Evolutionary conservation across 1,140 invertebrate genomes (phyloP), one percentile per base, ranked within the genome.

Genomic region (Colletes gigas): DNA sequence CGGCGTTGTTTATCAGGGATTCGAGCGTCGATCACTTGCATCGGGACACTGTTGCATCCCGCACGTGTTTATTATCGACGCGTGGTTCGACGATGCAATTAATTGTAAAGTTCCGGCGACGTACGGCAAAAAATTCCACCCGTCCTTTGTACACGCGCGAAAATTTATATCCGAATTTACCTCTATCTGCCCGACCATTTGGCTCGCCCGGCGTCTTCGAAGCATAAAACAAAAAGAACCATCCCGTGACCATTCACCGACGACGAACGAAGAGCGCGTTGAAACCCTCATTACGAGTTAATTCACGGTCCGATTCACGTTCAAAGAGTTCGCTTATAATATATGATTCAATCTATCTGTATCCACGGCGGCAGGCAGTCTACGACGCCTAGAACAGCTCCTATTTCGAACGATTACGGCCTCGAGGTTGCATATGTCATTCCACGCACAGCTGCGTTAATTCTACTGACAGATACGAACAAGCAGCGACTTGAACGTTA

Each of bases 311-410:
- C 21, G 47, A 44, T 30, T 21, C 47, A 15, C 12, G 17, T 39
- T 10, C 17, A 21, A 19, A 70, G 57, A 63, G 76, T 19, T n/a
- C 39, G 30, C 15, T 44, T 9, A 41, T 73, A 63, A 71, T 47
- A 15, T 14, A 44, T 12, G 57, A 63, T 70, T 39, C 55, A 19
- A 65, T 71, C 14, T 70, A 78, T 78, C 21, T n/a, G 47, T 39
- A 59, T 59, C 12, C 54, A 68, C 73, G 89, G 90, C 90, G 90
- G 84, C 90, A 90, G 55, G 84, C 90, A 85, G 89, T 91, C 90
- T 91, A 90, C 88, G 84, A 82, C 84, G 78, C 68, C 72, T 55
- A 81, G 62, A 63, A 72, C 50, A 75, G 66, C 47, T 77, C 57
- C 55, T 82, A 68, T 83, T 80, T 73, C 73, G 62, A 80, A 80